Conservation (phyloP, 2,113 vertebrate species). For the Anser brachyrhynchus region DNA sequence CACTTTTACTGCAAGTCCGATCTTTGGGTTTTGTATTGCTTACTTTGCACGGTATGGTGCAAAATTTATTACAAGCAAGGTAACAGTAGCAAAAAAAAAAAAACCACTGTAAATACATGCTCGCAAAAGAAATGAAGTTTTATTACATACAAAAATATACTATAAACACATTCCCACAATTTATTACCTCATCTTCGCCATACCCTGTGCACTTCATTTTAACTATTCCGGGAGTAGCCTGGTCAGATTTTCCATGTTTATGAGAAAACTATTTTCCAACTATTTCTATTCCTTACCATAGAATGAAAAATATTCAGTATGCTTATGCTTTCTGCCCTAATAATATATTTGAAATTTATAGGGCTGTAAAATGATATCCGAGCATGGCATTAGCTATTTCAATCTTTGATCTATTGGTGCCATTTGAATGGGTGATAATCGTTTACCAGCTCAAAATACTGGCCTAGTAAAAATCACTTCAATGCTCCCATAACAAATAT, state of each 20-base stretch:
- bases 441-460: constrained; percentile 52
- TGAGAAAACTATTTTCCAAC: constrained; percentile 15
- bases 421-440: constrained; percentile 61
- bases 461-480: constrained; percentile 42
- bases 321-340: neutral
- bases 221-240: neutral
- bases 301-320: constrained; percentile 18
- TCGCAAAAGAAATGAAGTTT: constrained; percentile 53
- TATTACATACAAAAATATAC: constrained; percentile 33
- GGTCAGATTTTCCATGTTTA: neutral
- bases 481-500: constrained; percentile 16
- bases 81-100: neutral
- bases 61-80: neutral
- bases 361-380: constrained; percentile 17
- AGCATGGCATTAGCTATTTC: constrained; percentile 27
- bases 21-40: neutral
- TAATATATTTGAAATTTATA: constrained; percentile 15
- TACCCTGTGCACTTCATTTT: neutral
- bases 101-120: constrained; percentile 22
- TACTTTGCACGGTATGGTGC: neutral
- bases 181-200: neutral
- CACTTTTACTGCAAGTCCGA: neutral
- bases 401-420: constrained; percentile 32
- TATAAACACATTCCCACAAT: constrained; percentile 23
- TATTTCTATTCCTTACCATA: neutral